phyloP scores from a whole-genome alignment of 2,113 vertebrate genomes.

The Alexandromys fortis region DNA sequence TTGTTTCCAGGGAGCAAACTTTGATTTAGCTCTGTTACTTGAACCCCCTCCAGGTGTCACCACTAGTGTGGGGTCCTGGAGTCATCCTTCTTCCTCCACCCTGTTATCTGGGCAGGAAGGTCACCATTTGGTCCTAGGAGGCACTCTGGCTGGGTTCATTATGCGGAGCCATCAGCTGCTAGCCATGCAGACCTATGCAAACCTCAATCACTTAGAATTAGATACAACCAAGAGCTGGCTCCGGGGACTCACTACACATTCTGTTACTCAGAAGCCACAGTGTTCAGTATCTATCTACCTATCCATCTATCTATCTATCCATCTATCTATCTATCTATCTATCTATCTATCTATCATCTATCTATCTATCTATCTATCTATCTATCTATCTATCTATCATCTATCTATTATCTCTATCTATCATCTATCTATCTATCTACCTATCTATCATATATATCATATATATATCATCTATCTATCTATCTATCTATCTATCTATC shows the following conservation, averaged over 20 bases:
- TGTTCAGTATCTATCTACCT: too few species aligned
- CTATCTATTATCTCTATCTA: too few species aligned
- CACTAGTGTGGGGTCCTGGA: not conserved
- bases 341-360: too few species aligned
- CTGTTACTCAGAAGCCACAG: not conserved
- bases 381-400: rapidly evolving
- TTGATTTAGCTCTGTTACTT: not conserved
- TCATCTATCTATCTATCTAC: rapidly evolving
- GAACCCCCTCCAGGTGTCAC: not conserved
- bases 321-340: too few species aligned
- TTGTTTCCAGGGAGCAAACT: not conserved
- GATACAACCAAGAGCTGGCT: not conserved
- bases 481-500: rapidly evolving
- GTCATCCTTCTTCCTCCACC: too few species aligned
- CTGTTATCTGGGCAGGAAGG: not conserved
- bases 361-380: rapidly evolving
- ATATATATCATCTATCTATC: rapidly evolving
- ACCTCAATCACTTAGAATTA: not conserved
- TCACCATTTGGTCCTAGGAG: not conserved
- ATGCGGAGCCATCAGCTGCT: not conserved
- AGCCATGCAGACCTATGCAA: not conserved
- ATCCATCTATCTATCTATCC: rapidly evolving
- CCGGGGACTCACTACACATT: not conserved
- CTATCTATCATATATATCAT: too few species aligned
- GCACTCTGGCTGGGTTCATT: rapidly evolving